A percentile compares a stretch with the other conserved stretches of the same genome.
Evolutionary conservation across 2,113 vertebrate genomes (phyloP).

Genomic region (Mustelus asterias): DNA sequence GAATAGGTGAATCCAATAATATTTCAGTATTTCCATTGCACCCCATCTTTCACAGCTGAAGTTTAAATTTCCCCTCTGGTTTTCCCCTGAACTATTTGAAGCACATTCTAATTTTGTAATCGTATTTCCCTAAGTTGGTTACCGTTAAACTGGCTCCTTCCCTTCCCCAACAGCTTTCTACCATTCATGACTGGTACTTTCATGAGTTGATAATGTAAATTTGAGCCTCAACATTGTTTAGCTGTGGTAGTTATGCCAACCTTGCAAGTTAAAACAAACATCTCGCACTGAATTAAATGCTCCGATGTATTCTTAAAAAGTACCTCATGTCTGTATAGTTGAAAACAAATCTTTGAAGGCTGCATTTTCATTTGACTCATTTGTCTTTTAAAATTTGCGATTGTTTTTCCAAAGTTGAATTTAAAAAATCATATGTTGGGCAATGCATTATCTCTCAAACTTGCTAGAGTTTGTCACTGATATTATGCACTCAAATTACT

Average conservation of each 20-base stretch:
- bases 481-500: background rate
- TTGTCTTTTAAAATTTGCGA: background rate
- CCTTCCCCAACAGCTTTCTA: background rate
- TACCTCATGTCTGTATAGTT: background rate
- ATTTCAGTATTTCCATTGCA: too few relatives aligned
- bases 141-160: background rate
- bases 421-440: background rate
- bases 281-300: background rate
- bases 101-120: background rate
- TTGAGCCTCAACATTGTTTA: background rate
- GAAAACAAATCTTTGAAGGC: background rate
- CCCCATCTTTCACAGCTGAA: too few relatives aligned
- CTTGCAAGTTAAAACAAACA: background rate
- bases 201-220: background rate
- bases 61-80: background rate
- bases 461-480: background rate
- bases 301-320: background rate
- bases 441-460: background rate
- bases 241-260: background rate
- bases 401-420: background rate
- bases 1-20: background rate
- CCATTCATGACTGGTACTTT: background rate
- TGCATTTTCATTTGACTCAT: background rate
- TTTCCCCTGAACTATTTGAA: background rate
- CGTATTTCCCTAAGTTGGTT: background rate